Conservation (phyloP, 1,140 invertebrate species). For the Drosophila quadrilineata region DNA sequence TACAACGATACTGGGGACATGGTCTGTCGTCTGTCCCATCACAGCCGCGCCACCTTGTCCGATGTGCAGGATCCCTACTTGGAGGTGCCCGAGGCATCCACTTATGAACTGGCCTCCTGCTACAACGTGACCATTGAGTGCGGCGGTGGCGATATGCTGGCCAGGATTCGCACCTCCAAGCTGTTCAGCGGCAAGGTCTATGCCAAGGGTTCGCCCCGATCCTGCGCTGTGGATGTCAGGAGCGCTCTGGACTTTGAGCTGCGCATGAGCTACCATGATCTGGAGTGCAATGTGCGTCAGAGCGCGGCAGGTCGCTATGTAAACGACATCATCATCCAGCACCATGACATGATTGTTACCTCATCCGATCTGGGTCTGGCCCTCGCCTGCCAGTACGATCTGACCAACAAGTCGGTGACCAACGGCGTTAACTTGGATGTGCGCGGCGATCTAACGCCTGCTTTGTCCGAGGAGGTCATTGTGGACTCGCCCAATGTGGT, state of each 20-base stretch:
- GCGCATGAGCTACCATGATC: slow-evolving; percentile 94
- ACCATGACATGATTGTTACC: slow-evolving; percentile 97
- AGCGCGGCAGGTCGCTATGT: slow-evolving; percentile 92
- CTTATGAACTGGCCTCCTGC: slow-evolving; percentile 95
- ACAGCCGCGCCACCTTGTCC: slow-evolving; percentile 92
- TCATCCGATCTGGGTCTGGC: slow-evolving; percentile 95
- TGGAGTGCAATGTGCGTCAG: slow-evolving; percentile 94
- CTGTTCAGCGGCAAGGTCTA: slow-evolving; percentile 97
- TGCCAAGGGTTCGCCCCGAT: slow-evolving; percentile 95
- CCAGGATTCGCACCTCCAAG: slow-evolving; percentile 94
- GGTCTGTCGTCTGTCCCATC: slow-evolving; percentile 95
- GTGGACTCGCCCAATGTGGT: slow-evolving; percentile 97
- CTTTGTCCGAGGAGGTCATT: slow-evolving; percentile 90
- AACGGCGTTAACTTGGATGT: slow-evolving; percentile 95
- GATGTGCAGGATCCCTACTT: slow-evolving; percentile 95
- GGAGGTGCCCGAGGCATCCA: slow-evolving; percentile 93
- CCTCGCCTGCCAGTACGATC: slow-evolving; percentile 95
- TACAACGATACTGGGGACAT: slow-evolving; percentile 95
- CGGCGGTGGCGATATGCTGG: slow-evolving; percentile 94
- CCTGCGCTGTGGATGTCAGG: slow-evolving; percentile 93
- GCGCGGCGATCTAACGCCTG: slow-evolving; percentile 91
- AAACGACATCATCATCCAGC: slow-evolving; percentile 95
- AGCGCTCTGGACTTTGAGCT: slow-evolving; percentile 93
- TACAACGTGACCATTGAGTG: slow-evolving; percentile 97
- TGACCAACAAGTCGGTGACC: slow-evolving; percentile 95